phyloP scores from a whole-genome alignment of 2,113 vertebrate species.

The Notarius lentiginosus region DNA sequence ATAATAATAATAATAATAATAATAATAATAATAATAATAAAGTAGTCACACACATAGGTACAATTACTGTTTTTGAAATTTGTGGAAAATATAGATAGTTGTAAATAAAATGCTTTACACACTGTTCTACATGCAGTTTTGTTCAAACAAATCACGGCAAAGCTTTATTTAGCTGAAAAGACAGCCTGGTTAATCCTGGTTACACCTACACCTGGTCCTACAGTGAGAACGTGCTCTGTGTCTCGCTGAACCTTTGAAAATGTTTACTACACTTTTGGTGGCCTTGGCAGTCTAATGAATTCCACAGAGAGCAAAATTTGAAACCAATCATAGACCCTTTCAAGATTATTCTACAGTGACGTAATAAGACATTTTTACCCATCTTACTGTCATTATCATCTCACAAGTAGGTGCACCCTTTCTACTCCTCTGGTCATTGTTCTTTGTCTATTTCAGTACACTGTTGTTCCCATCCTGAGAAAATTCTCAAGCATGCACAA shows the following conservation, averaged over 20 bases:
- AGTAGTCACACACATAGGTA: not conserved
- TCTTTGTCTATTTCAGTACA: constrained; percentile 73
- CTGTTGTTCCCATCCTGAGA: constrained; percentile 85
- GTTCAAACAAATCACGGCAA: constrained; percentile 14
- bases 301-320: constrained; percentile 78
- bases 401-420: constrained; percentile 77
- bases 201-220: not conserved
- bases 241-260: constrained; percentile 45
- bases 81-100: not conserved
- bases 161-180: constrained; percentile 40
- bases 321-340: constrained; percentile 82
- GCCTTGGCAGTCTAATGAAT: constrained; percentile 47
- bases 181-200: constrained; percentile 34
- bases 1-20: too few species aligned
- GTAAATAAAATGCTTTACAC: not conserved
- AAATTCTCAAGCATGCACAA: constrained; percentile 90
- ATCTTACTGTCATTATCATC: constrained; percentile 81
- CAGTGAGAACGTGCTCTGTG: constrained; percentile 14
- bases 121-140: not conserved
- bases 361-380: constrained; percentile 31
- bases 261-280: constrained; percentile 38
- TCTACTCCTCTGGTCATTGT: constrained; percentile 53
- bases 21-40: not conserved
- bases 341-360: constrained; percentile 77
- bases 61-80: not conserved